Evolutionary conservation across 1,140 invertebrate genomes (phyloP).

Genomic region (Homarus americanus): DNA sequence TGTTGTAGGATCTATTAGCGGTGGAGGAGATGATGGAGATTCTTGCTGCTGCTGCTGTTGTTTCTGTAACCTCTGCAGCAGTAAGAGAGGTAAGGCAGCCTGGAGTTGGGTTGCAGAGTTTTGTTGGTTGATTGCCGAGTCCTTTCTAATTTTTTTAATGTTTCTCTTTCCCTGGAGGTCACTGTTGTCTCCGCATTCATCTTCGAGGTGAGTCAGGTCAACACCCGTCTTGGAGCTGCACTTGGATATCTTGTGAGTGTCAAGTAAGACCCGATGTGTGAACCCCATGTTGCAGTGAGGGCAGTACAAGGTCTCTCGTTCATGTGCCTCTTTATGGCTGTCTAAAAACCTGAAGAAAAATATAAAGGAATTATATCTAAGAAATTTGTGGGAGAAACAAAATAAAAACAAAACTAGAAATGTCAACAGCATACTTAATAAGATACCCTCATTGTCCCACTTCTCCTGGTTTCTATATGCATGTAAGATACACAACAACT

Average conservation of each 20-base stretch:
- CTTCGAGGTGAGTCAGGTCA: constrained; percentile 58
- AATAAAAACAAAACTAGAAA: no score
- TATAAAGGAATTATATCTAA: not conserved
- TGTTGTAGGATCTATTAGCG: constrained; percentile 33
- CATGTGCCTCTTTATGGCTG: constrained; percentile 67
- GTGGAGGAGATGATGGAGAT: constrained; percentile 20
- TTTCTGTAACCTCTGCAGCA: constrained; percentile 58
- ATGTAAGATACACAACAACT: constrained; percentile 22
- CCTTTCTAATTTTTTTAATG: not conserved
- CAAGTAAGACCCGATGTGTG: constrained; percentile 68
- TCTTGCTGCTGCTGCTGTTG: constrained; percentile 29
- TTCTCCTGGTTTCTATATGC: no score
- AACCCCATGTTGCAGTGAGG: constrained; percentile 68
- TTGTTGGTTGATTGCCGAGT: not conserved
- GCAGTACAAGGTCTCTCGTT: constrained; percentile 58
- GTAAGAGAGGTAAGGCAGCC: constrained; percentile 35
- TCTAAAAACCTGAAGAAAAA: constrained; percentile 55
- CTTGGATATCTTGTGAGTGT: constrained; percentile 71
- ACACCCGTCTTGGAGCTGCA: constrained; percentile 59
- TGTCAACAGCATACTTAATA: no score
- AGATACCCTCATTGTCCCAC: no score
- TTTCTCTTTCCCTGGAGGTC: not conserved
- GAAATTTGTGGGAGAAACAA: no score
- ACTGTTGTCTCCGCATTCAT: constrained; percentile 19
- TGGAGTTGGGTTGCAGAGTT: constrained; percentile 16